A percentile compares a stretch with the other conserved stretches of the same genome.
These are phyloP conservation scores for Nipponia nippon DNA, from an alignment of 2,113 vertebrate species.

Conservation along the genomic window DNA sequence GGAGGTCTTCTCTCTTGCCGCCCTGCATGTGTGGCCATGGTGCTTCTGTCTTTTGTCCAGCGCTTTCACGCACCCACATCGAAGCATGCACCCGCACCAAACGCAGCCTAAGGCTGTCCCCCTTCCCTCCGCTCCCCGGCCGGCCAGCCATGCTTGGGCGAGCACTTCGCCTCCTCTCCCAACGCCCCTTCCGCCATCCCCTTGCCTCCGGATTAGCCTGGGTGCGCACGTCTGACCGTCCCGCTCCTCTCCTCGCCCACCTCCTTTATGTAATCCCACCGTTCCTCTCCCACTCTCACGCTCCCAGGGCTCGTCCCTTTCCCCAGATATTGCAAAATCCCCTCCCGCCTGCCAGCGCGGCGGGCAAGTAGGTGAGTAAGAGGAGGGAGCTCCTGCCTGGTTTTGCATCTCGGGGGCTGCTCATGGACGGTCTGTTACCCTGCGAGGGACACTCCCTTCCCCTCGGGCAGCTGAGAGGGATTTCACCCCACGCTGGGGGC, in stretches of 20 bases:
- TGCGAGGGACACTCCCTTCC: neutral
- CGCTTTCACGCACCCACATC: neutral
- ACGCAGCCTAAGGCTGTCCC: neutral
- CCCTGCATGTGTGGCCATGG: neutral
- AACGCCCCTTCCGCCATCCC: neutral
- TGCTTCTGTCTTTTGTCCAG: neutral
- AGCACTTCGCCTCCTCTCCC: neutral
- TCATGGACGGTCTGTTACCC: neutral
- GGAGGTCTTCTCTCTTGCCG: neutral
- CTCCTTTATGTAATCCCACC: neutral
- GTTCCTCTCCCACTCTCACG: neutral
- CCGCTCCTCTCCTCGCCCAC: neutral
- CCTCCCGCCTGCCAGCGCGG: neutral
- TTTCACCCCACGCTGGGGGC: neutral
- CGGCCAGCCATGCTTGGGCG: neutral
- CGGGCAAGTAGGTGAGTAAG: neutral
- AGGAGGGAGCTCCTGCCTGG: neutral
- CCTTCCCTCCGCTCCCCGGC: neutral
- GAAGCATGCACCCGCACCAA: neutral
- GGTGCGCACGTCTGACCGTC: neutral
- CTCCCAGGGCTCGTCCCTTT: neutral
- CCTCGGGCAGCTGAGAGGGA: neutral
- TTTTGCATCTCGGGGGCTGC: neutral
- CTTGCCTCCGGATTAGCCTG: neutral
- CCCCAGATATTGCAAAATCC: slow-evolving; percentile 1